Percentiles rank a stretch among this genome's conserved stretches.
Evolutionary conservation across 2,113 vertebrate species (phyloP).

Genomic region (Anoura caudifer): DNA sequence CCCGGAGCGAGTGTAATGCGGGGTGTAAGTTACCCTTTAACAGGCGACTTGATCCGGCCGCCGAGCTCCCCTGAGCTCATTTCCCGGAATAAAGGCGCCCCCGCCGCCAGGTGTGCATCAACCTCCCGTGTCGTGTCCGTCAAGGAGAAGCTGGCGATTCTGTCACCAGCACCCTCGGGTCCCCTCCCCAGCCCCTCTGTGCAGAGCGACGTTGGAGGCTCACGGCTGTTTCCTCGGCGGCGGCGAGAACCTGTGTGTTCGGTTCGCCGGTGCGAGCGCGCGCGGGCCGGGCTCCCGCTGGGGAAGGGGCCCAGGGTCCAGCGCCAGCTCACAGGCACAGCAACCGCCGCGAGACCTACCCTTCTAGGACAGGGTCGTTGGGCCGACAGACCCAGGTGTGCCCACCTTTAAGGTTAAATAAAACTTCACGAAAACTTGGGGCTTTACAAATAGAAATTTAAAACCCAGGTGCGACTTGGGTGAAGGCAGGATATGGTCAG

Average conservation of each 20-base stretch:
- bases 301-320: too few relatives aligned
- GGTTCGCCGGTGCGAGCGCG: too few relatives aligned
- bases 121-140: rapidly evolving
- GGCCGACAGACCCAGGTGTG: rapidly evolving
- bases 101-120: neutral
- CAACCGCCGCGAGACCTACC: too few relatives aligned
- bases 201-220: too few relatives aligned
- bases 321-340: too few relatives aligned
- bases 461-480: neutral
- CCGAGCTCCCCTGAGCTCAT: neutral
- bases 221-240: too few relatives aligned
- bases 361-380: rapidly evolving
- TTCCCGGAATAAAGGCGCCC: neutral
- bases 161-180: neutral
- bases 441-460: neutral
- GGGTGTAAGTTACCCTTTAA: constrained; percentile 53
- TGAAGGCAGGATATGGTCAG: neutral
- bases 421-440: neutral
- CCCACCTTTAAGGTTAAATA: neutral
- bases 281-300: neutral
- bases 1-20: neutral
- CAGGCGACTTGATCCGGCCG: constrained; percentile 16
- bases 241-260: too few relatives aligned
- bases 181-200: too few relatives aligned
- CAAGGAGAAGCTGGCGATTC: neutral